Evolutionary conservation across 2,113 vertebrate species (phyloP), one percentile per base, ranked within the genome.

Genomic region (Orcinus orca): DNA sequence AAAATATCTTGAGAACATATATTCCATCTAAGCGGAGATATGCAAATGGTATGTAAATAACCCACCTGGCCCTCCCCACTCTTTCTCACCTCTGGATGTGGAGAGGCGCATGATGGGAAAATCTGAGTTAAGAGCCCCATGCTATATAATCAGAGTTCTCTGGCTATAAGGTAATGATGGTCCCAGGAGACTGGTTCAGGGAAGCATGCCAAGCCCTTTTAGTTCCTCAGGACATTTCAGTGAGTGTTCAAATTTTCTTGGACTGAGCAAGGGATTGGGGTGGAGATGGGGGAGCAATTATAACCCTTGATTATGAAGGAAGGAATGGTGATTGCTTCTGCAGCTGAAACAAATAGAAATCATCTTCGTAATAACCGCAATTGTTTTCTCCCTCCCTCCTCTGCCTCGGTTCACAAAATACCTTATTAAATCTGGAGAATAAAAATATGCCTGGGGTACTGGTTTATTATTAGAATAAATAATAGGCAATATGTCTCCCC

Each of bases 401-500:
- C 81, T 96, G 92, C 90, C 94, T 98, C 2, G 17, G 94, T 97
- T 97, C 98, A 97, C 95, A 97, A 98, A 97, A 98, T 97, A 93
- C 95, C 96, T 96, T 96, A 97, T 98, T 98, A 98, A 97, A 96
- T 96, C 94, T 86, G 79, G 80, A 97, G 92, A 96, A 96, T 94
- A 96, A 95, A 96, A 97, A 86, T 93, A 70, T 62, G 94, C 97
- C 97, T 93, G 88, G 88, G 90, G 97, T 96, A 88, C 96, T 89
- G 93, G 96, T 96, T 96, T 96, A 97, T 97, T 97, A 96, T 98
- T 93, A 94, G 93, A 95, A 95, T 97, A 97, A 97, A 97, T 97
- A 97, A 94, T 55, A 84, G 92, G 50, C 80, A 90, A 38, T 83
- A 23, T 25, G 41, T 60, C 38, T 70, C 63, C 79, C 70, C 67